A percentile compares a stretch with the other conserved stretches of the same genome.
phyloP scores from a whole-genome alignment of 2,113 vertebrate genomes.

The Callocephalon fimbriatum region DNA sequence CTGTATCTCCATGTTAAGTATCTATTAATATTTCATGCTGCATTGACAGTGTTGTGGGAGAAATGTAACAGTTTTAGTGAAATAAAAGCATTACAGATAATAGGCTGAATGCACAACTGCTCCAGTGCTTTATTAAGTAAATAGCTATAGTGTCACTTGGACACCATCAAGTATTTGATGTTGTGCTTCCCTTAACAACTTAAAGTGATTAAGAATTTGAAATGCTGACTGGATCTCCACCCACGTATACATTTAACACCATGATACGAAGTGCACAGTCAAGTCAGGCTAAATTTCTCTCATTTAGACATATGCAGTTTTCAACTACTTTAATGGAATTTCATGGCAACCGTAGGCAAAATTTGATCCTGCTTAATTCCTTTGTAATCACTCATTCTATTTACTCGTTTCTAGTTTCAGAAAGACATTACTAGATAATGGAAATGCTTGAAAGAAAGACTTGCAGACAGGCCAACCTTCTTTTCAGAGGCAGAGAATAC shows the following conservation, averaged over 20 bases:
- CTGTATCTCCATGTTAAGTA: neutral
- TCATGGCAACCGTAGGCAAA: neutral
- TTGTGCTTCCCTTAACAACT: neutral
- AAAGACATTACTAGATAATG: neutral
- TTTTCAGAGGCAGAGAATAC: neutral
- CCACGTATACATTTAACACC: neutral
- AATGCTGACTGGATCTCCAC: neutral
- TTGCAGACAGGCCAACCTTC: neutral
- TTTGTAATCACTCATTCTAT: neutral
- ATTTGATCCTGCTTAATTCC: neutral
- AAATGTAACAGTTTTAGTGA: neutral
- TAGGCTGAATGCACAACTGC: neutral
- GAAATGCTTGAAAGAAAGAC: neutral
- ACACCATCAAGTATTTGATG: neutral
- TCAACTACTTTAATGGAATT: neutral
- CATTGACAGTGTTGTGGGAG: neutral
- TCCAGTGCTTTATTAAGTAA: neutral
- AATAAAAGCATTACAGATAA: slow-evolving; percentile 25
- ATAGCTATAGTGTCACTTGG: neutral
- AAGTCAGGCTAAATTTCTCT: neutral
- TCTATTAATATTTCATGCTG: slow-evolving; percentile 47
- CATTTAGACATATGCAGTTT: neutral
- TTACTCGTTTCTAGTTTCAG: neutral
- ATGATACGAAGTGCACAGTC: neutral
- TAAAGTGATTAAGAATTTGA: neutral